These are phyloP conservation scores for Falco peregrinus DNA, from an alignment of 2,797 vertebrate genomes.

Conservation along the genomic window DNA sequence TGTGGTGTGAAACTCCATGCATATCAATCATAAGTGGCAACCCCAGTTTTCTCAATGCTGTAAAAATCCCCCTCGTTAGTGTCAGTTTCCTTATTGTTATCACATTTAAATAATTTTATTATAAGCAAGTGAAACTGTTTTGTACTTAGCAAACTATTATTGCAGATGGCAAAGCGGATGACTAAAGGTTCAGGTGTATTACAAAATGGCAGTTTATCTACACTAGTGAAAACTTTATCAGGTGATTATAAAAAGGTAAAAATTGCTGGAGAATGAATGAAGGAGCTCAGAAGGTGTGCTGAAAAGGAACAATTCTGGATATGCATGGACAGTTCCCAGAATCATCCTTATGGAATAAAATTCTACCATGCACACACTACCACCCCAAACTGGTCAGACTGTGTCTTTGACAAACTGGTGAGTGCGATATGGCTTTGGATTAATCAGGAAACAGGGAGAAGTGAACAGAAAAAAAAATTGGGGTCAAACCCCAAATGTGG, in stretches of 20 bases:
- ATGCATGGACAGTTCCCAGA: not conserved
- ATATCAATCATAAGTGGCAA: conserved; percentile 34
- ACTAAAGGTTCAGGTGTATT: not conserved
- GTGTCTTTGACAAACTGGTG: not conserved
- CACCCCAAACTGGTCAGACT: not conserved
- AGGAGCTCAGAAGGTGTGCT: not conserved
- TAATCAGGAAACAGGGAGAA: not conserved
- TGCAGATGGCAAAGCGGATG: not conserved
- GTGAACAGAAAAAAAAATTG: not conserved
- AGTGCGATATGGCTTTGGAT: not conserved
- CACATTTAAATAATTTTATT: not conserved
- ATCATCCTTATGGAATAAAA: not conserved
- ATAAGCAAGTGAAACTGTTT: not conserved
- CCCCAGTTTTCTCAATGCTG: conserved; percentile 1
- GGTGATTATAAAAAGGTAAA: not conserved
- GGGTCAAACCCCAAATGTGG: not conserved
- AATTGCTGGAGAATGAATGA: not conserved
- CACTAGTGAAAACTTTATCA: not conserved
- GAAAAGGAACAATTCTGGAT: not conserved
- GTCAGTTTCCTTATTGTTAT: conserved; percentile 37
- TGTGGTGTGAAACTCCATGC: not conserved
- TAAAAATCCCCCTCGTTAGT: conserved; percentile 16
- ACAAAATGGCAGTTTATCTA: not conserved
- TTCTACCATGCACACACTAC: not conserved
- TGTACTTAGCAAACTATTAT: not conserved